Evolutionary conservation across 2,797 vertebrate genomes (phyloP), one percentile per base, ranked within the genome.

Genomic region (Orestias chungarensis): DNA sequence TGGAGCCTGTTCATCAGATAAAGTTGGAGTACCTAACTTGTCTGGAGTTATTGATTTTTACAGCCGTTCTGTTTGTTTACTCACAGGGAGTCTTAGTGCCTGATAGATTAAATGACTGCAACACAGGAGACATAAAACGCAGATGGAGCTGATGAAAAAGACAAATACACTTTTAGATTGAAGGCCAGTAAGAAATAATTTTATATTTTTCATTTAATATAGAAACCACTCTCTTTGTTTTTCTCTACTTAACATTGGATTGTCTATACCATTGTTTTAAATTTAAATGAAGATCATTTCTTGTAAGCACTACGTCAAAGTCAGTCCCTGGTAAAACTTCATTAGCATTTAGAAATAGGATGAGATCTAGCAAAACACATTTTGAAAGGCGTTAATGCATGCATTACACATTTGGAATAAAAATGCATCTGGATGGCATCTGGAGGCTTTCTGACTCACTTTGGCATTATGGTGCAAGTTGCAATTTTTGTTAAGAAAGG

Each of bases 41-140:
- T 59, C 68, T 75, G 66, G 75, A 79, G 59, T 75, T 83, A 85
- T 82, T 75, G 79, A 88, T 87, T 85, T 85, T 44, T 70, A 73
- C 40, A 76, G 73, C n/a, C 73, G 64, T 75, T 86, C n/a, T 67
- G 70, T 74, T 82, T 83, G 70, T 87, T 85, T 75, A 33, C 75
- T 78, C 64, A 17, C 72, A 61, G 57, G 15, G 68, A 80, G 78
- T 70, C n/a, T 64, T 55, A 54, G 67, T 73, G 43, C 23, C 1
- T 8, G 70, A 73, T 71, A 80, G 71, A 80, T 68, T 66, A 71
- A 64, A 75, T 25, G 65, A 75, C 47, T 59, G 64, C 61, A 54
- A 54, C 62, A 47, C 14, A 12, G 64, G 73, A 42, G 67, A 40
- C 33, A 33, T 15, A 67, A n/a, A 43, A 23, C 64, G 52, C 38